Evolutionary conservation across 2,888 invertebrate species (phyloP).

Genomic region (Synergus umbraculus): DNA sequence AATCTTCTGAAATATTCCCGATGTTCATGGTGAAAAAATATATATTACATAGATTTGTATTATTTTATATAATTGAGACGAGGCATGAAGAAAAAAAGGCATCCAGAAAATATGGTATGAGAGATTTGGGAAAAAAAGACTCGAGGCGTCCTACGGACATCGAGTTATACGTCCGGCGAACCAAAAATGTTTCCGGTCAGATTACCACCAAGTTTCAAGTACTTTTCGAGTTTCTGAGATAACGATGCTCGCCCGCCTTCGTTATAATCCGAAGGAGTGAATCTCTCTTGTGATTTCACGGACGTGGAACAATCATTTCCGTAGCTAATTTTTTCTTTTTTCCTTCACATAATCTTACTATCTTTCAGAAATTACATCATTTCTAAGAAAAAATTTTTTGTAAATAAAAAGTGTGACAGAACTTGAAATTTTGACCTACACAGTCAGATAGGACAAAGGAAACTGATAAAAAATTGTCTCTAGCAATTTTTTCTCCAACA

Average conservation of each 20-base stretch:
- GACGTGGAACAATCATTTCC: conserved; percentile 59
- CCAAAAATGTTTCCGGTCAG: conserved; percentile 61
- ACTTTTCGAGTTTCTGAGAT: conserved; percentile 60
- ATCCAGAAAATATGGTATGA: not conserved
- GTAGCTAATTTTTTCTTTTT: conserved; percentile 56
- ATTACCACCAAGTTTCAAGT: conserved; percentile 60
- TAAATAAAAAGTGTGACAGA: too few species aligned
- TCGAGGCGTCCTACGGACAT: not conserved
- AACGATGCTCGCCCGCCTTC: conserved; percentile 61
- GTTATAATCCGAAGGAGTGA: conserved; percentile 58
- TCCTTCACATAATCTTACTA: not conserved
- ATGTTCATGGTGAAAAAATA: too few species aligned
- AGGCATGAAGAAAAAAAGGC: conserved; percentile 39
- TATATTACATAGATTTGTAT: not conserved
- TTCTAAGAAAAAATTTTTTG: too few species aligned
- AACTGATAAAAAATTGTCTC: too few species aligned
- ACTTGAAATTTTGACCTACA: too few species aligned
- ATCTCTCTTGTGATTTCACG: conserved; percentile 58
- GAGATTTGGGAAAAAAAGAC: not conserved
- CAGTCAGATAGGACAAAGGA: too few species aligned
- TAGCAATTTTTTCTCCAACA: too few species aligned
- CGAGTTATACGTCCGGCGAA: conserved; percentile 44
- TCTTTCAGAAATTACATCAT: too few species aligned
- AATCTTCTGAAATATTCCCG: too few species aligned
- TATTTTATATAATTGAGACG: conserved; percentile 40